Conservation (phyloP, 2,113 vertebrate genomes). For the Gnathonemus echidnorhynchus region DNA sequence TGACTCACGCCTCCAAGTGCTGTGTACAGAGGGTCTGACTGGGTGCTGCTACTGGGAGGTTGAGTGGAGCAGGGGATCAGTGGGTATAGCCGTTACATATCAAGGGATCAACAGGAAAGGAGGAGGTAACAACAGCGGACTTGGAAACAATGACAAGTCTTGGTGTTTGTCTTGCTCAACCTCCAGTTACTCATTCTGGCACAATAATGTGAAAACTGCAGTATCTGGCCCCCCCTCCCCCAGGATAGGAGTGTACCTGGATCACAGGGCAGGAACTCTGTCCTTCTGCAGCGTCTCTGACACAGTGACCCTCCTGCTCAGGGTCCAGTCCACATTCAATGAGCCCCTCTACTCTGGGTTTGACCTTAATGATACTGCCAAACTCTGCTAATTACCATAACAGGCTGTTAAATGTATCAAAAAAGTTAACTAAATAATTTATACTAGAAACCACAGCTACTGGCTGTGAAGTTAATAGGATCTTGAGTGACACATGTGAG, state of each 20-base stretch:
- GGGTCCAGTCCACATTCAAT: background rate
- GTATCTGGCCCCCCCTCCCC: background rate
- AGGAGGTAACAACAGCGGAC: too few species aligned
- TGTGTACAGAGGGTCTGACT: too few species aligned
- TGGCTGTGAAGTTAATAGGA: background rate
- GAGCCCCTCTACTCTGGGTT: background rate
- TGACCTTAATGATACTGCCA: background rate
- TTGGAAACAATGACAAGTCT: too few species aligned
- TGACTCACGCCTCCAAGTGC: too few species aligned
- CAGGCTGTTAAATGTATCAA: background rate
- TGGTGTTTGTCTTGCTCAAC: too few species aligned
- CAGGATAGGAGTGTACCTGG: slow-evolving; percentile 32
- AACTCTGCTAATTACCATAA: background rate
- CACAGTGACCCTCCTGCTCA: background rate
- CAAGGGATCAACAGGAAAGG: too few species aligned
- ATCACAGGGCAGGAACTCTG: slow-evolving; percentile 31
- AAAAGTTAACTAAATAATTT: background rate
- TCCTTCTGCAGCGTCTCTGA: background rate
- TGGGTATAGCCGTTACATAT: too few species aligned
- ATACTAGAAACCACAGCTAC: background rate
- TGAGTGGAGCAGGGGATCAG: too few species aligned
- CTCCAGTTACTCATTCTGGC: too few species aligned
- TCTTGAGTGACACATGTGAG: background rate
- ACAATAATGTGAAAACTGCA: too few species aligned
- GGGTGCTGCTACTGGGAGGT: too few species aligned